Evolutionary conservation across 2,797 vertebrate genomes (phyloP).

Genomic region (Onychomys leucogaster): DNA sequence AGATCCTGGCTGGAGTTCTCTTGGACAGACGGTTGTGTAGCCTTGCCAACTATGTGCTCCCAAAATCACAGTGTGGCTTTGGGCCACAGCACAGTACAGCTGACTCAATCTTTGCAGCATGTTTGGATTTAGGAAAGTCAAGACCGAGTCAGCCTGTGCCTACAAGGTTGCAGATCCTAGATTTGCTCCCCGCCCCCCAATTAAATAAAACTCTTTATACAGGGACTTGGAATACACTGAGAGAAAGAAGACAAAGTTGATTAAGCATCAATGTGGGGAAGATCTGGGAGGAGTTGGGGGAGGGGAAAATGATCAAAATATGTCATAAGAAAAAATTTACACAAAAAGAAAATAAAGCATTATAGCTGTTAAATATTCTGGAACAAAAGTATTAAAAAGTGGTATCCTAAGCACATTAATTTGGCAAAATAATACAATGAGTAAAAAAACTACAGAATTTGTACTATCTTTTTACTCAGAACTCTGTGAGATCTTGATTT

Average conservation of each 20-base stretch:
- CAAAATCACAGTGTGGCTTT: constrained; percentile 68
- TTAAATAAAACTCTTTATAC: constrained; percentile 45
- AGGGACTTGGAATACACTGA: not conserved
- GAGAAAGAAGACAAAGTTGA: not conserved
- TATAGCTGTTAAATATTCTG: constrained; percentile 31
- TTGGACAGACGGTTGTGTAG: constrained; percentile 37
- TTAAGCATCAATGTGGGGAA: not conserved
- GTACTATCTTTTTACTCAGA: constrained; percentile 19
- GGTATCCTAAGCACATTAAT: not conserved
- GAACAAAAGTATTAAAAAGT: constrained; percentile 30
- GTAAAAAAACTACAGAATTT: constrained; percentile 31
- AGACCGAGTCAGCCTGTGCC: constrained; percentile 35
- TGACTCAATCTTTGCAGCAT: constrained; percentile 68
- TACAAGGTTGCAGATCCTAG: constrained; percentile 52
- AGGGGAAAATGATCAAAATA: not conserved
- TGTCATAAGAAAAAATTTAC: not conserved
- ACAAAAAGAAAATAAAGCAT: not conserved
- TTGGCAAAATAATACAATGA: constrained; percentile 38
- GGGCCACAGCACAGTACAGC: constrained; percentile 65
- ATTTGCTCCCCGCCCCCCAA: constrained; percentile 24
- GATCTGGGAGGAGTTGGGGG: not conserved
- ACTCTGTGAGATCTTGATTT: constrained; percentile 34
- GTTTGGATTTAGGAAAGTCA: constrained; percentile 73
- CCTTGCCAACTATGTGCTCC: constrained; percentile 72
- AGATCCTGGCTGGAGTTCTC: constrained; percentile 68